A percentile compares a stretch with the other conserved stretches of the same genome.
Conservation (phyloP, 2,888 invertebrate genomes). For the Tridacna crocea region DNA sequence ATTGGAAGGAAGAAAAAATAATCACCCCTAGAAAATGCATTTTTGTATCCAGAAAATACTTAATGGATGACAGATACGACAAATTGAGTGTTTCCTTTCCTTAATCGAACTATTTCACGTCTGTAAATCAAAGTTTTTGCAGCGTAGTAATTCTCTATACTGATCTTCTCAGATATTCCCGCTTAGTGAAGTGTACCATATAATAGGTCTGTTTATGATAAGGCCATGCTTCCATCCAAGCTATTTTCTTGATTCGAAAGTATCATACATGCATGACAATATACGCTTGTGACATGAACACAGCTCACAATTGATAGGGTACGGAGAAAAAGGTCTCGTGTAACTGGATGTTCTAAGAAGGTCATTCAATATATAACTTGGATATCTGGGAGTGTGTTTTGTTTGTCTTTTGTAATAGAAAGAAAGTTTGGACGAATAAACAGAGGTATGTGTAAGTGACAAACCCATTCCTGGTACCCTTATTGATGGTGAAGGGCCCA, state of each 20-base stretch:
- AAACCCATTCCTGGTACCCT: constrained; percentile 34
- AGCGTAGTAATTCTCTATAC: constrained; percentile 80
- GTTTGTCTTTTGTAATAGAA: constrained; percentile 42
- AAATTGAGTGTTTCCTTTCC: not conserved
- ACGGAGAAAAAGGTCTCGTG: constrained; percentile 18
- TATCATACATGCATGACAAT: constrained; percentile 68
- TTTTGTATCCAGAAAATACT: not conserved
- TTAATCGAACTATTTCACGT: constrained; percentile 6
- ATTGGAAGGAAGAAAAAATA: constrained; percentile 76
- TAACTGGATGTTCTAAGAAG: constrained; percentile 34
- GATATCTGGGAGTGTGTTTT: constrained; percentile 48
- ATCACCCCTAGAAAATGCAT: constrained; percentile 36
- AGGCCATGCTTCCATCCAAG: constrained; percentile 83
- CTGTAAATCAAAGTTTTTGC: constrained; percentile 61
- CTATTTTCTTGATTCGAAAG: constrained; percentile 76
- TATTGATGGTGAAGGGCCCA: constrained; percentile 44
- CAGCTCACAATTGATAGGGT: constrained; percentile 26
- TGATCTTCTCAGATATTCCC: constrained; percentile 82
- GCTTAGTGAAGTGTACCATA: constrained; percentile 83
- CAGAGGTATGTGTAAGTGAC: constrained; percentile 33
- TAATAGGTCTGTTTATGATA: constrained; percentile 83
- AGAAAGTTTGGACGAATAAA: constrained; percentile 33
- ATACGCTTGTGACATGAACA: constrained; percentile 75
- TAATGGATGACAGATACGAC: not conserved
- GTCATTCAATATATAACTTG: constrained; percentile 38